These are phyloP conservation scores for Acanthurus tractus DNA, from an alignment of 2,797 vertebrate genomes.

Conservation along the genomic window DNA sequence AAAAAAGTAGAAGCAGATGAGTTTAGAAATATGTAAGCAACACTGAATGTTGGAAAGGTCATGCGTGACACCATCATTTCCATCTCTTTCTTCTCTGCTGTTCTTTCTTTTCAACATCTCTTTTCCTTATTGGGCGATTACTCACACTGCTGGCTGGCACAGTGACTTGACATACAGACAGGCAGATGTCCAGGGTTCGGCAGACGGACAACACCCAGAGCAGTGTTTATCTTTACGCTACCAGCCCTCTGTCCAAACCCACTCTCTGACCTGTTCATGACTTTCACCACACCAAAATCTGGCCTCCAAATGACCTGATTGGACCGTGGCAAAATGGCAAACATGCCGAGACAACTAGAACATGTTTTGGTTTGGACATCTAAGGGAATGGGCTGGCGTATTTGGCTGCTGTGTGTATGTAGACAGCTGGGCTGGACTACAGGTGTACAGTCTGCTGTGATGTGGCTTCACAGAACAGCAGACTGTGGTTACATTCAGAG, in stretches of 20 bases:
- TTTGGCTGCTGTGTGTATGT: constrained; percentile 77
- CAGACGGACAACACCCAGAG: constrained; percentile 78
- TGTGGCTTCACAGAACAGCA: constrained; percentile 70
- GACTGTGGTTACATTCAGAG: constrained; percentile 64
- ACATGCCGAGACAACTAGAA: constrained; percentile 80
- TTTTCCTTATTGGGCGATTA: constrained; percentile 75
- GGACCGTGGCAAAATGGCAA: constrained; percentile 71
- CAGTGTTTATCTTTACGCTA: constrained; percentile 77
- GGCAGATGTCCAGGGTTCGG: constrained; percentile 74
- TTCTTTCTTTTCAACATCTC: constrained; percentile 69
- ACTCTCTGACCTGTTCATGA: constrained; percentile 73
- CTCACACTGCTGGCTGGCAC: constrained; percentile 72
- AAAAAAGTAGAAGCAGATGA: constrained; percentile 75
- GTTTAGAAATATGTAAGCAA: constrained; percentile 69
- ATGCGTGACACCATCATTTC: constrained; percentile 77
- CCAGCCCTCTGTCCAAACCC: constrained; percentile 65
- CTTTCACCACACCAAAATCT: constrained; percentile 76
- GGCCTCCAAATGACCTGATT: constrained; percentile 83
- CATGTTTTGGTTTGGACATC: constrained; percentile 79
- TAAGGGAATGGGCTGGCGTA: constrained; percentile 67
- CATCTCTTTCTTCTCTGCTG: constrained; percentile 69
- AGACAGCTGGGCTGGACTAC: constrained; percentile 82
- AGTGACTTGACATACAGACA: constrained; percentile 64
- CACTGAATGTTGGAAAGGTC: constrained; percentile 64
- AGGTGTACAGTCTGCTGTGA: constrained; percentile 75